Conservation (phyloP, 2,113 vertebrate genomes). For the Lophotis ruficrista region DNA sequence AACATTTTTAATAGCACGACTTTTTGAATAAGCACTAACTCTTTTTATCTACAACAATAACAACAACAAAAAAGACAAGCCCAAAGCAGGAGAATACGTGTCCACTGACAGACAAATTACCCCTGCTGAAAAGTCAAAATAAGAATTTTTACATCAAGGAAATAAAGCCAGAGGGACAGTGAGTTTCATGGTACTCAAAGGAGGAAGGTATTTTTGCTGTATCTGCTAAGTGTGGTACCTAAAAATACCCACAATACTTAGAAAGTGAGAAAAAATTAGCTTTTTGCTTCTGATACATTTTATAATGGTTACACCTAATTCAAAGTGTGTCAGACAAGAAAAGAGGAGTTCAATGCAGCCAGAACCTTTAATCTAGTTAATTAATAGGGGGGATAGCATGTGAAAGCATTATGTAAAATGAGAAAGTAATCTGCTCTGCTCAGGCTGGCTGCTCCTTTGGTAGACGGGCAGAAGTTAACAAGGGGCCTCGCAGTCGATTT, state of each 20-base stretch:
- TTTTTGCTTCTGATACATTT: not conserved
- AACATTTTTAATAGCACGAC: not conserved
- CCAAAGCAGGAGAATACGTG: not conserved
- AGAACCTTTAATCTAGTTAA: conserved; percentile 40
- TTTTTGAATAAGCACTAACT: not conserved
- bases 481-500: not conserved
- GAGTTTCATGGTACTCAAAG: not conserved
- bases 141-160: not conserved
- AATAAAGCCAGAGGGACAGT: not conserved
- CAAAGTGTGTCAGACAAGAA: conserved; percentile 22
- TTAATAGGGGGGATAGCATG: not conserved
- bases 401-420: conserved; percentile 12
- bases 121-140: not conserved
- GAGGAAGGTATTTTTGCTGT: not conserved
- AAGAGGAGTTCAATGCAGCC: not conserved
- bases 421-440: not conserved
- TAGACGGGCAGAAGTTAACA: not conserved
- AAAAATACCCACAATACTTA: conserved; percentile 29
- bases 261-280: not conserved
- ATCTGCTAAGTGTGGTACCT: not conserved
- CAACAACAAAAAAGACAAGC: not conserved
- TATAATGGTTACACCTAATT: conserved; percentile 24
- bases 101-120: not conserved
- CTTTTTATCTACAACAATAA: not conserved
- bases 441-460: not conserved